Evolutionary conservation across 2,888 invertebrate species (phyloP).

Genomic region (Morinoia aosen): DNA sequence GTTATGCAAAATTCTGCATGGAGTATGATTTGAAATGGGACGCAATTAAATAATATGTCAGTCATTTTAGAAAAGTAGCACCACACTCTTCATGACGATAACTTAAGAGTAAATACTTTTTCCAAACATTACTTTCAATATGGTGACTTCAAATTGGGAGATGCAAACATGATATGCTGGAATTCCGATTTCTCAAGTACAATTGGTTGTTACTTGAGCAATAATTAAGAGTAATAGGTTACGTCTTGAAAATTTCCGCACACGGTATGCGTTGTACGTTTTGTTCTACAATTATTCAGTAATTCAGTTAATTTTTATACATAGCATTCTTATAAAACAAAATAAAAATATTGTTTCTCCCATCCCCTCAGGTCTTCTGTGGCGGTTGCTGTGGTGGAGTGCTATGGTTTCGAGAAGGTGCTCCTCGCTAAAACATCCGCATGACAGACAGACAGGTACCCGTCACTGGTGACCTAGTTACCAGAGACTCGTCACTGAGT

Average conservation of each 20-base stretch:
- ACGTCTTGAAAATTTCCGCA: neutral
- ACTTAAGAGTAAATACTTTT: too few species aligned
- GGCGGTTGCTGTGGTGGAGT: conserved; percentile 52
- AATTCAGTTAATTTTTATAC: neutral
- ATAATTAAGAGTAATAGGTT: too few species aligned
- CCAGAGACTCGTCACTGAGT: neutral
- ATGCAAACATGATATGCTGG: too few species aligned
- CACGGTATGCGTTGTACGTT: neutral
- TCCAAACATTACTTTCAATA: too few species aligned
- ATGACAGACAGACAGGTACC: conserved; percentile 48
- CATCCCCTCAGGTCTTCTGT: conserved; percentile 53
- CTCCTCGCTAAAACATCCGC: conserved; percentile 19
- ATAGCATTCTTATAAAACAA: neutral
- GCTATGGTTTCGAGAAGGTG: conserved; percentile 52
- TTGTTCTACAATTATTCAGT: neutral
- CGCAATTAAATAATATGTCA: too few species aligned
- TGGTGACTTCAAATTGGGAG: too few species aligned
- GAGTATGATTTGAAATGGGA: too few species aligned
- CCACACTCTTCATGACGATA: too few species aligned
- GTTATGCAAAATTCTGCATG: too few species aligned
- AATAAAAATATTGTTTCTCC: neutral
- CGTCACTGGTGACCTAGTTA: conserved; percentile 5
- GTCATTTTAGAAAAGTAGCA: too few species aligned
- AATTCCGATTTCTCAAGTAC: too few species aligned
- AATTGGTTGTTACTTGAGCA: too few species aligned